Evolutionary conservation across 1,140 invertebrate genomes (phyloP), one percentile per base, ranked within the genome.

Genomic region (Neodiprion virginianus): DNA sequence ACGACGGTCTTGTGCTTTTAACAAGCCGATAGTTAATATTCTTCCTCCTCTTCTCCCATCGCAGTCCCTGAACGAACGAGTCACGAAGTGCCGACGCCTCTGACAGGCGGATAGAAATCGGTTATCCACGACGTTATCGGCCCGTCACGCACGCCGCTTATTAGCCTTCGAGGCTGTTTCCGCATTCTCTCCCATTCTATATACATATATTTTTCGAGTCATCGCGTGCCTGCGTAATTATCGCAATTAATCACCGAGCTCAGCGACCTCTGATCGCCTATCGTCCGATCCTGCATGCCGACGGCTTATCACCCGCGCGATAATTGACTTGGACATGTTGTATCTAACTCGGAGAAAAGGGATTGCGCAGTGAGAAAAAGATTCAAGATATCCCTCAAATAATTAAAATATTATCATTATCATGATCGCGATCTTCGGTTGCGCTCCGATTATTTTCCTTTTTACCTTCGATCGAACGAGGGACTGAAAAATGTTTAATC

Each of bases 261-360:
- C 53, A 12, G 76, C 71, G 72, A 74, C 72, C 76, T 79, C 76
- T 79, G 78, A 80, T 79, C 78, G 73, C 28, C 28, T 80, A 81
- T 75, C 74, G 28, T 40, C 28, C 73, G 75, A 83, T 80, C 79
- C 49, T 40, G 28, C 73, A 74, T 66, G 77, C 74, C 77, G 75
- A 17, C 53, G n/a, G 79, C 77, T 76, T 79, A 79, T 80, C 73
- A 77, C 78, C 75, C 69, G 74, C 74, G 77, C 77, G 80, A 81
- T 83, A 82, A 82, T 83, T 80, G 79, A 80, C 74, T 80, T 77
- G 67, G 76, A 73, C 78, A 79, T 78, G 79, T 82, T 61, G 53
- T 61, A 61, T 17, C 53, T 4, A 61, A 17, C 8, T 12, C 8
- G 8, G 53, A 4, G 53, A 61, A 14, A 61, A 61, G 8, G 11